Conservation (phyloP, 1,140 invertebrate species). For the Cotesia glomerata region DNA sequence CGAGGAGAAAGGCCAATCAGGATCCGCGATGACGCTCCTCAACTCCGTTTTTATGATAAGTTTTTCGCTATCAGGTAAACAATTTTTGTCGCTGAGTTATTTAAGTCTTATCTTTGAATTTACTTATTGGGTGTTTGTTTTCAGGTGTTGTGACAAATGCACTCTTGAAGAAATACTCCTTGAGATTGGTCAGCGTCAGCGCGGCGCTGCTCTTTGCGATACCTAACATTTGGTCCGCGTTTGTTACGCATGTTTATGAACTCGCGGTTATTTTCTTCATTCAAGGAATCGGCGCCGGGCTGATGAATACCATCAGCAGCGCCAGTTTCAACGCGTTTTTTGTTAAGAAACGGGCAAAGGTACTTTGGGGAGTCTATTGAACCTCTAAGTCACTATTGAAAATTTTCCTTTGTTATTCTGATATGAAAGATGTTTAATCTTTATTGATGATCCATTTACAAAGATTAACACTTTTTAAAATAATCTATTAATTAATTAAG, state of each 20-base stretch:
- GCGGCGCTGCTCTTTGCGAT: constrained; percentile 51
- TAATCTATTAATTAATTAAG: no score
- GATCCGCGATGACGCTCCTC: constrained; percentile 53
- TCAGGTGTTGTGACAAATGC: constrained; percentile 54
- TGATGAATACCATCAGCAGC: constrained; percentile 56
- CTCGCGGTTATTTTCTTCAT: constrained; percentile 50
- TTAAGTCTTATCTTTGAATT: constrained; percentile 10
- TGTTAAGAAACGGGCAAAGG: constrained; percentile 55
- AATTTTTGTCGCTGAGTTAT: neutral
- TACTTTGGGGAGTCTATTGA: constrained; percentile 24
- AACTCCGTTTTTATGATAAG: constrained; percentile 59
- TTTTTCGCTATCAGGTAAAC: constrained; percentile 54
- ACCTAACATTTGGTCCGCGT: constrained; percentile 48
- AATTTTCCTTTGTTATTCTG: neutral
- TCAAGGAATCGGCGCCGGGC: constrained; percentile 55
- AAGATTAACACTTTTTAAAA: no score
- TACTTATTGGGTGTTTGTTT: constrained; percentile 24
- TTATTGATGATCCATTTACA: no score
- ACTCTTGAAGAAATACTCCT: constrained; percentile 51
- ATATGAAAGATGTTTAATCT: neutral
- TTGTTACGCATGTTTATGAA: constrained; percentile 50
- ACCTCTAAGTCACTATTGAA: neutral
- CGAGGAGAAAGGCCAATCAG: constrained; percentile 49
- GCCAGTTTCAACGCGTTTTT: constrained; percentile 61
- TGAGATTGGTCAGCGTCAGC: constrained; percentile 48